Percentiles rank a stretch among this genome's conserved stretches.
Evolutionary conservation across 2,113 vertebrate genomes (phyloP).

Genomic region (Alosa alosa): DNA sequence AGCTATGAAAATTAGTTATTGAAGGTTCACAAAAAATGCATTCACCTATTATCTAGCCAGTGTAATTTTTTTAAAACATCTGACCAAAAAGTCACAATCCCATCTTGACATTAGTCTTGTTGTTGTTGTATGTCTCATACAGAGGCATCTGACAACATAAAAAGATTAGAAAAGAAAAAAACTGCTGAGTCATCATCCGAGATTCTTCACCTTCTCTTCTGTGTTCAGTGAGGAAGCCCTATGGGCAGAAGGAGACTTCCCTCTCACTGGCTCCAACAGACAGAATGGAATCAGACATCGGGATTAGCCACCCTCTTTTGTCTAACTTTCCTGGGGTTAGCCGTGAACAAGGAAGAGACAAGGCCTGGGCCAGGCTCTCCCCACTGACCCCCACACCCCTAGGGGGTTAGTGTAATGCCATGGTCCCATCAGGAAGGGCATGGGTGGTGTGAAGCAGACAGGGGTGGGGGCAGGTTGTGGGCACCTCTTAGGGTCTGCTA

Average conservation of each 20-base stretch:
- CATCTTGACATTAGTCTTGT: slow-evolving; percentile 73
- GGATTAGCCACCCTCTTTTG: slow-evolving; percentile 75
- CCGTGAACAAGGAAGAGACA: slow-evolving; percentile 67
- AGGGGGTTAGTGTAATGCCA: slow-evolving; percentile 58
- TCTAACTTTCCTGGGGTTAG: slow-evolving; percentile 74
- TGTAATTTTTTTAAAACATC: too few species aligned
- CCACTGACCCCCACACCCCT: slow-evolving; percentile 53
- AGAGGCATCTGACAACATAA: slow-evolving; percentile 56
- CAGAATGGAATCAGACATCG: slow-evolving; percentile 75
- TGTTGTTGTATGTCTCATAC: slow-evolving; percentile 73
- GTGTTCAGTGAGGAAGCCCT: slow-evolving; percentile 66
- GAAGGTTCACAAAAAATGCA: too few species aligned
- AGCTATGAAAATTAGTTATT: too few species aligned
- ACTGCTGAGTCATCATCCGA: slow-evolving; percentile 72
- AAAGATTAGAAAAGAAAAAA: slow-evolving; percentile 54
- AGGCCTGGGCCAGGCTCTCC: slow-evolving; percentile 52
- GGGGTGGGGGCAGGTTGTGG: too few species aligned
- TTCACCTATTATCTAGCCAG: too few species aligned
- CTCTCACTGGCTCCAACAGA: slow-evolving; percentile 73
- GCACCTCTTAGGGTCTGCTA: too few species aligned
- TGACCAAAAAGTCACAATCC: slow-evolving; percentile 39
- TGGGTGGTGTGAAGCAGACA: slow-evolving; percentile 18
- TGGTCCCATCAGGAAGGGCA: not conserved
- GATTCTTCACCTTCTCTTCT: slow-evolving; percentile 65
- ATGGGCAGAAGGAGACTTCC: slow-evolving; percentile 70